A percentile compares a stretch with the other conserved stretches of the same genome.
Evolutionary conservation across 2,888 invertebrate species (phyloP).

Genomic region (Charanyca ferruginea): DNA sequence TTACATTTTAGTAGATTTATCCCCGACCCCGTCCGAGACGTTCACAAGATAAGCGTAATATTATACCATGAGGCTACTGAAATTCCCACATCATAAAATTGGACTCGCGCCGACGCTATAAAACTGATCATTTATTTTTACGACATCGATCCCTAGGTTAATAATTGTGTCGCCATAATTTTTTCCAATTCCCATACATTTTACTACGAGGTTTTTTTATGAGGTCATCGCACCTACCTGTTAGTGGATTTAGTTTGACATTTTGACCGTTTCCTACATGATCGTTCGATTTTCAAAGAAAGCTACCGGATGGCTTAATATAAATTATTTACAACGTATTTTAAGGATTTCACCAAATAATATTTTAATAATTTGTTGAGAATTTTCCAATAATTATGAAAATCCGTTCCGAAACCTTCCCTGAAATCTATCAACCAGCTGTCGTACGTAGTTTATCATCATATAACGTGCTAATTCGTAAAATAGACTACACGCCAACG

Average conservation of each 20-base stretch:
- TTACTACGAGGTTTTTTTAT: conserved; percentile 64
- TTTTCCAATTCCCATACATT: conserved; percentile 71
- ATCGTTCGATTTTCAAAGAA: conserved; percentile 27
- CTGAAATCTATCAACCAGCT: background rate
- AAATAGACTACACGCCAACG: conserved; percentile 53
- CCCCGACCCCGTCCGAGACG: conserved; percentile 54
- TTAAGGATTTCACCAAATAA: no score
- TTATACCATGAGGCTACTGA: conserved; percentile 79
- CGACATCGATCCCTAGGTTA: conserved; percentile 80
- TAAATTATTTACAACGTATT: background rate
- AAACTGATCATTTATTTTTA: conserved; percentile 87
- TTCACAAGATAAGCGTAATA: conserved; percentile 76
- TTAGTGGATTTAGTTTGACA: conserved; percentile 40
- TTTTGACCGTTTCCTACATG: conserved; percentile 48
- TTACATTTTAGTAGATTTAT: conserved; percentile 51
- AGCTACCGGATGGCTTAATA: background rate
- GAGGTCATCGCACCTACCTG: conserved; percentile 54
- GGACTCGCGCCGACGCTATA: conserved; percentile 78
- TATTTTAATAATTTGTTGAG: background rate
- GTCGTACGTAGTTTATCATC: background rate
- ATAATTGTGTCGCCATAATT: conserved; percentile 84
- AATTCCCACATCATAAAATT: conserved; percentile 86
- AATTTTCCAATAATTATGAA: background rate
- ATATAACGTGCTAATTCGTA: conserved; percentile 35
- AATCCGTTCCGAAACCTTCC: background rate